Base-by-base conservation (phyloP, 2,797 vertebrate species). In the Gymnothorax reevesii region DNA sequence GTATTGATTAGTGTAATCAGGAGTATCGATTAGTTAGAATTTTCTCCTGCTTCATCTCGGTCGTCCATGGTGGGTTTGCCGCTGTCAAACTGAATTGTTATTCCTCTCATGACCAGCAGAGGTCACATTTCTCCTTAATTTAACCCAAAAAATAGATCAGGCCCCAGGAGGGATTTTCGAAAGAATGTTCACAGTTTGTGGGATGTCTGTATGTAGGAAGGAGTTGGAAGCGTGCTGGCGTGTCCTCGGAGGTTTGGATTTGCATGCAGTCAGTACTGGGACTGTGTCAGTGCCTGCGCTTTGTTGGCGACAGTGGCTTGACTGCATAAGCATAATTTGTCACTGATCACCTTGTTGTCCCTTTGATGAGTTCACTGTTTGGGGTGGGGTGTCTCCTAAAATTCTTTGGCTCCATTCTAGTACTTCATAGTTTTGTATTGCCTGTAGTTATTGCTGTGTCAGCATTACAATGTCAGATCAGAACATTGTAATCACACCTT, bases 71-170 rank as follows among this genome's bases (percentile, higher is more conserved):
- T 42, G 2, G 33, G 33, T 42, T 42, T 42, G 33, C 33, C 33
- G 42, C 13, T 6, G 2, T 59, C 9, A 20, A 59, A 83, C 8
- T 62, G 3, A 59, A 49, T 42, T 7, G 59, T 84, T 60, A 66
- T 66, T 66, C 59, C 49, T 54, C 20, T 64, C 33, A 10, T 84
- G 64, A 12, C 89, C 95, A 91, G 88, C 86, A 92, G 94, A 83
- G 89, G 94, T 91, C 80, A 88, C 33, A 86, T 94, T 27, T 90
- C 22, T 83, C 85, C 83, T 6, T 82, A 6, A 15, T 89, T 86
- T 84, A 27, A 2, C 5, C 5, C 8, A 55, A 77, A 54, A 86
- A 60, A 33, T 49, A 49, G 0, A 57, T 27, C 13, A 4, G 49
- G 5, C 62, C 85, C 0, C 25, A 86, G 12, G 7, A 33, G 82